Evolutionary conservation across 1,140 invertebrate genomes (phyloP).

Genomic region (Augochlora pura): DNA sequence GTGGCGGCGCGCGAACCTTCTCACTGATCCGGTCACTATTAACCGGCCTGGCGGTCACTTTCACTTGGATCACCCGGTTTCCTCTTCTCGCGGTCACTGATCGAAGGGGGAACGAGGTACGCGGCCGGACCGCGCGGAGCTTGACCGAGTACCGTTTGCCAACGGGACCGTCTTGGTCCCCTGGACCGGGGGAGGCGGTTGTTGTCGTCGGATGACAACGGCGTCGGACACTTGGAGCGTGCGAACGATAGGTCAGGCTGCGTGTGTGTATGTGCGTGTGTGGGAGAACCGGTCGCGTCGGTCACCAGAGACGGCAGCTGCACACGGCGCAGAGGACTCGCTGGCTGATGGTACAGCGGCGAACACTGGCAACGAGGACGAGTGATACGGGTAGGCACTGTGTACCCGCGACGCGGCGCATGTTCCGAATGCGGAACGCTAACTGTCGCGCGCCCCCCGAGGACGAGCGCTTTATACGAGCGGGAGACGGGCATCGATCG

Average conservation of each 20-base stretch:
- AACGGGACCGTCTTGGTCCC: no score
- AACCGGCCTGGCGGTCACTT: neutral
- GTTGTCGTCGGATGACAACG: no score
- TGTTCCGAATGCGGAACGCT: conserved; percentile 72
- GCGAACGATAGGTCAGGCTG: no score
- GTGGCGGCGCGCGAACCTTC: neutral
- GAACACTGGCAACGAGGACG: conserved; percentile 22
- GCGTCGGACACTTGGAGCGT: no score
- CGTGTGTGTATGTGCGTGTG: no score
- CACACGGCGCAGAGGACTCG: neutral
- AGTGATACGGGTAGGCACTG: conserved; percentile 3
- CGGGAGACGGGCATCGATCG: conserved; percentile 77
- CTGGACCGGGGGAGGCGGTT: no score
- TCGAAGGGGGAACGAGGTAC: neutral
- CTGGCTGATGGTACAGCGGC: neutral
- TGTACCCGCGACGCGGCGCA: conserved; percentile 64
- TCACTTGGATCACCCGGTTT: neutral
- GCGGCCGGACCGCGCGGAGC: neutral
- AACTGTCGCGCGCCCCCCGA: conserved; percentile 75
- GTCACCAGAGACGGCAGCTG: neutral
- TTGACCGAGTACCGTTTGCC: no score
- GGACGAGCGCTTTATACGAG: conserved; percentile 76
- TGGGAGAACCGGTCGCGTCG: neutral
- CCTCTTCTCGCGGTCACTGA: neutral
- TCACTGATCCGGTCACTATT: neutral